A percentile compares a stretch with the other conserved stretches of the same genome.
phyloP scores from a whole-genome alignment of 2,797 vertebrate genomes.

The Carapus acus region DNA sequence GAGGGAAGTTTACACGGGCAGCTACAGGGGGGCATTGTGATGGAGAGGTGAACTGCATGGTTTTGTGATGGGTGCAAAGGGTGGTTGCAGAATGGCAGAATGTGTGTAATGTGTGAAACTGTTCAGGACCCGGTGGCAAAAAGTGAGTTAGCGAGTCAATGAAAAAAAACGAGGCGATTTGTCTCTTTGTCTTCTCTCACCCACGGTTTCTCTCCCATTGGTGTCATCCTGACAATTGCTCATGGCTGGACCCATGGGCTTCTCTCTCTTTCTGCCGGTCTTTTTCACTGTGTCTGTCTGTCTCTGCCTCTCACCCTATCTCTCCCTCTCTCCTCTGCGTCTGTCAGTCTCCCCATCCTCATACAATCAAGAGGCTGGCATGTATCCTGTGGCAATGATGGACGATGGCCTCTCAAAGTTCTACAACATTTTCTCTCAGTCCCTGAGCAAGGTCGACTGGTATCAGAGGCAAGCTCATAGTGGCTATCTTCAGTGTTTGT shows the following conservation, averaged over 20 bases:
- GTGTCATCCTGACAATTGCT: too few relatives aligned
- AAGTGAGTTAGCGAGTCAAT: constrained; percentile 49
- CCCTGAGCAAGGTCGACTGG: constrained; percentile 67
- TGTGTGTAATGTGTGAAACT: constrained; percentile 34
- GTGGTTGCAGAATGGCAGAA: constrained; percentile 39
- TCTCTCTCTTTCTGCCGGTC: constrained; percentile 39
- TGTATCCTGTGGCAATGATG: constrained; percentile 68
- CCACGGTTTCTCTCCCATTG: too few relatives aligned
- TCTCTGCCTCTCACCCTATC: constrained; percentile 13
- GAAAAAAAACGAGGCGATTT: constrained; percentile 40
- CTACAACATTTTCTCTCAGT: constrained; percentile 80
- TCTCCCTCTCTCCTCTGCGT: constrained; percentile 39
- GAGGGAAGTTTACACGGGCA: too few relatives aligned
- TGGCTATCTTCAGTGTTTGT: constrained; percentile 68
- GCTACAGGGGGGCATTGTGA: constrained; percentile 41
- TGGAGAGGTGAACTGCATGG: constrained; percentile 31
- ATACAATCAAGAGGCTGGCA: constrained; percentile 70
- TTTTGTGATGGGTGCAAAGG: constrained; percentile 45
- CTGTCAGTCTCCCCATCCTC: constrained; percentile 57
- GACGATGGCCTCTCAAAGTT: constrained; percentile 76
- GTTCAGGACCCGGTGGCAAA: constrained; percentile 45
- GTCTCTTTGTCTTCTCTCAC: constrained; percentile 46
- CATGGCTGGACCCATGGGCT: too few relatives aligned
- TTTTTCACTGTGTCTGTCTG: constrained; percentile 39
- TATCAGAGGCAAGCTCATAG: constrained; percentile 53